phyloP scores from a whole-genome alignment of 2,797 vertebrate genomes.

The Sebastes aleutianus region DNA sequence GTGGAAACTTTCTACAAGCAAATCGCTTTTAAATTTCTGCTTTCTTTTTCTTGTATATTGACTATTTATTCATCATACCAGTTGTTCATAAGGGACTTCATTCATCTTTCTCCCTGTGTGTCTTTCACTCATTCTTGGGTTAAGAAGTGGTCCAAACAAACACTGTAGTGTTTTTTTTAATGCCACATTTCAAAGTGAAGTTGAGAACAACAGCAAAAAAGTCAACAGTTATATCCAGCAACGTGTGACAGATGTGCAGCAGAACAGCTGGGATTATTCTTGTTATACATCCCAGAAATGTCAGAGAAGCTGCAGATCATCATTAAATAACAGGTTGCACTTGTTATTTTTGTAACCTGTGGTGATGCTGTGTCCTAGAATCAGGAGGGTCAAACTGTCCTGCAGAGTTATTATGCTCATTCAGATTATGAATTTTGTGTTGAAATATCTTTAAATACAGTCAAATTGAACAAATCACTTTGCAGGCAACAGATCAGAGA shows the following conservation, averaged over 20 bases:
- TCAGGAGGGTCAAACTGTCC: not conserved
- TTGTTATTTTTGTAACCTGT: not conserved
- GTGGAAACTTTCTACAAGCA: not conserved
- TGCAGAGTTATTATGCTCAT: not conserved
- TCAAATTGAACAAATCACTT: not conserved
- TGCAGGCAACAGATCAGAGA: not conserved
- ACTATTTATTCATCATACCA: not conserved
- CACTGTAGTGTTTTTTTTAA: not conserved
- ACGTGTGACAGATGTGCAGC: constrained; percentile 25
- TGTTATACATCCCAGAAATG: not conserved
- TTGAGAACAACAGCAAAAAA: not conserved
- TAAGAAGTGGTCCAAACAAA: not conserved
- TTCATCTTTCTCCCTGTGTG: not conserved
- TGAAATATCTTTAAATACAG: not conserved
- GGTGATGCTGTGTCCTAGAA: not conserved
- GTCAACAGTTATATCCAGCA: constrained; percentile 7
- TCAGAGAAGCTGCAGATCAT: not conserved
- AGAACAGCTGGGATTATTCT: constrained; percentile 3
- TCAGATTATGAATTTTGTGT: not conserved
- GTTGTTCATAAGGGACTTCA: not conserved
- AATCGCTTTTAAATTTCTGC: not conserved
- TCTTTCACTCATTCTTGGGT: not conserved
- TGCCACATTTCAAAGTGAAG: not conserved
- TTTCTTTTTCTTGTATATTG: not conserved
- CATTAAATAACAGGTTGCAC: not conserved